Percentiles rank a stretch among this genome's conserved stretches.
Conservation (phyloP, 2,113 vertebrate genomes). For the Hydrolagus affinis region DNA sequence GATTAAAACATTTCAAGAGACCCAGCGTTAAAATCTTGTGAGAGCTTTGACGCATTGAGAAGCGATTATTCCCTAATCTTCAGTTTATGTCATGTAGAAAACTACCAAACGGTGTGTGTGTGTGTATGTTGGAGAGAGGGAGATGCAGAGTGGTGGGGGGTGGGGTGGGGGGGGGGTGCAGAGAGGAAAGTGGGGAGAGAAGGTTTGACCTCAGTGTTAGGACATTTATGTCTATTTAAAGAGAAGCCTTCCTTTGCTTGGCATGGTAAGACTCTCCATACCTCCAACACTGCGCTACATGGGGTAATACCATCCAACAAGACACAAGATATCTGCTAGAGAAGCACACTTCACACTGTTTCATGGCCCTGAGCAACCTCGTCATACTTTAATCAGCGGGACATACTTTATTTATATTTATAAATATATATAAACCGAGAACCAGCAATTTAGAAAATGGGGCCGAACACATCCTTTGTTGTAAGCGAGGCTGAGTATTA, state of each 20-base stretch:
- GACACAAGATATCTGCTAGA: neutral
- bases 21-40: neutral
- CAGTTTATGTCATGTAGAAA: neutral
- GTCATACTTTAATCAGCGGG: too few relatives aligned
- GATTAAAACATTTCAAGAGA: too few relatives aligned
- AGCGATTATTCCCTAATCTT: neutral
- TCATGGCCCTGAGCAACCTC: too few relatives aligned
- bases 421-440: too few relatives aligned
- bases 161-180: neutral
- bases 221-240: conserved; percentile 6
- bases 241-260: conserved; percentile 22
- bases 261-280: neutral
- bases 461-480: neutral
- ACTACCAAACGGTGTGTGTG: neutral
- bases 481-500: neutral
- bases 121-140: neutral
- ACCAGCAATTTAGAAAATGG: neutral
- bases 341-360: too few relatives aligned
- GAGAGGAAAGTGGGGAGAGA: conserved; percentile 7
- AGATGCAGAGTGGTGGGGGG: conserved; percentile 8
- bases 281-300: neutral
- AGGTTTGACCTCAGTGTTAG: neutral
- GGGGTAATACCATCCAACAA: neutral
- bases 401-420: too few relatives aligned
- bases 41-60: neutral